Conservation (phyloP, 2,113 vertebrate genomes). For the Sarotherodon lohbergeri region DNA sequence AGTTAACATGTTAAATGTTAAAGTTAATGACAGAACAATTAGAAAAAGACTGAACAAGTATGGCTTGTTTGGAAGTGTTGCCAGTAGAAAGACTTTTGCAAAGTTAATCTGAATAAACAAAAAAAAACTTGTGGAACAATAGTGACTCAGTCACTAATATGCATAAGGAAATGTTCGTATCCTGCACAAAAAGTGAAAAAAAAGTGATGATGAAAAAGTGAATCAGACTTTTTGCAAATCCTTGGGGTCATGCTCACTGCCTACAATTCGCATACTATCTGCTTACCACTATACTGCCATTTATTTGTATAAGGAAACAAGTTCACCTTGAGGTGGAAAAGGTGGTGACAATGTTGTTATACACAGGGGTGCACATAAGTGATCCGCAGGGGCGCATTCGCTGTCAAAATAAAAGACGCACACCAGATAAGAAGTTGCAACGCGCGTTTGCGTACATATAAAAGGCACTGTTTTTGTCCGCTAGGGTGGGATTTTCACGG, state of each 20-base stretch:
- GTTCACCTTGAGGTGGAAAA: neutral
- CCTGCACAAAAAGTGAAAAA: neutral
- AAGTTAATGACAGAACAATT: neutral
- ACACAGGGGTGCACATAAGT: neutral
- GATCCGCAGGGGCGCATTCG: accelerated
- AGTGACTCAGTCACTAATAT: neutral
- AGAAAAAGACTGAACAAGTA: neutral
- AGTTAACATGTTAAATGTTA: neutral
- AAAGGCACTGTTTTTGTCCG: accelerated
- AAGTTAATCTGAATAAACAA: neutral
- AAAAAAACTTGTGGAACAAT: neutral
- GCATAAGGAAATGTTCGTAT: neutral
- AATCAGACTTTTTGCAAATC: neutral
- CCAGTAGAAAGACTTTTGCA: neutral
- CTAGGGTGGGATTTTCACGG: accelerated
- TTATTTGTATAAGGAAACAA: neutral
- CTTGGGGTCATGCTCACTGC: neutral
- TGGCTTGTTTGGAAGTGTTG: neutral
- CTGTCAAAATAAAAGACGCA: neutral
- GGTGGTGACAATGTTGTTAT: neutral
- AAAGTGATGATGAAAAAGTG: neutral
- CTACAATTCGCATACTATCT: neutral
- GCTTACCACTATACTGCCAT: neutral
- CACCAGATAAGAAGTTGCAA: neutral
- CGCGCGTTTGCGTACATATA: neutral